Conservation (phyloP, 2,888 invertebrate genomes). For the Agonum fuliginosum region DNA sequence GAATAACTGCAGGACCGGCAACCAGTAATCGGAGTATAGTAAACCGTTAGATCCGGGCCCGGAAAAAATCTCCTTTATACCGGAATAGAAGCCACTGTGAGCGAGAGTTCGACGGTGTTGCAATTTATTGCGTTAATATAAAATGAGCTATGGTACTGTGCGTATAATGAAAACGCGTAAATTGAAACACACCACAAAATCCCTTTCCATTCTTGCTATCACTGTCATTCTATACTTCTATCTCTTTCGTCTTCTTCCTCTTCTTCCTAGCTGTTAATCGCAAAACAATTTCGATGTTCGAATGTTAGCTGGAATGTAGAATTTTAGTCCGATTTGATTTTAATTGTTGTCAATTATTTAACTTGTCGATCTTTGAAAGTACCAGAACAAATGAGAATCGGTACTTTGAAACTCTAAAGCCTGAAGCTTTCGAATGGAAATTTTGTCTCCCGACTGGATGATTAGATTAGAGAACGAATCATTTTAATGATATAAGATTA, state of each 20-base stretch:
- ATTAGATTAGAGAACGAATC: not conserved
- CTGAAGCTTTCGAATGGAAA: not conserved
- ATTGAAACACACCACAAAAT: constrained; percentile 39
- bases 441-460: not conserved
- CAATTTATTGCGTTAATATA: constrained; percentile 55
- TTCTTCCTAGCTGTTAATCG: not conserved
- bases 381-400: not conserved
- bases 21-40: constrained; percentile 18
- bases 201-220: too few relatives aligned
- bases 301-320: constrained; percentile 8
- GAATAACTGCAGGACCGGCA: constrained; percentile 47
- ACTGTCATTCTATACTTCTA: not conserved
- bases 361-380: not conserved
- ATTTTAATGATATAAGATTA: not conserved
- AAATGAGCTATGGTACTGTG: constrained; percentile 44
- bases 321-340: not conserved
- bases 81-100: constrained; percentile 7
- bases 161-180: constrained; percentile 57
- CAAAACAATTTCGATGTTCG: constrained; percentile 5
- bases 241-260: constrained; percentile 4
- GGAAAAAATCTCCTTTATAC: not conserved
- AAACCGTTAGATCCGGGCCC: not conserved
- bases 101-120: constrained; percentile 13
- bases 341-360: constrained; percentile 22
- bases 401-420: not conserved